phyloP scores from a whole-genome alignment of 1,140 invertebrate species.

The Calycopis cecrops region DNA sequence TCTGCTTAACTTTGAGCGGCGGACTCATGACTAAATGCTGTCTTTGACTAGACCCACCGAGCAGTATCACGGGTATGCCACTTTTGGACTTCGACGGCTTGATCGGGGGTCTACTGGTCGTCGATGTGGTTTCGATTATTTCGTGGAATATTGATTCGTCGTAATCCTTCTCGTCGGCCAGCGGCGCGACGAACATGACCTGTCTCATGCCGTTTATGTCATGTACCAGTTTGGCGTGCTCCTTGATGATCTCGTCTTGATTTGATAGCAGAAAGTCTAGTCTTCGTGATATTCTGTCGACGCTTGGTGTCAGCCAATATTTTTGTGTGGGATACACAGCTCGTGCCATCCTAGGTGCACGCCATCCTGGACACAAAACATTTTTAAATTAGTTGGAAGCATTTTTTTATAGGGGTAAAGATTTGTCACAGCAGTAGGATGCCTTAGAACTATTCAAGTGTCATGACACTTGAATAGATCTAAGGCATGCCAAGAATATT shows the following conservation, averaged over 20 bases:
- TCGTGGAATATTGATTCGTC: conserved; percentile 61
- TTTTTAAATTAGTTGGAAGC: neutral
- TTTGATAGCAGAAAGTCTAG: conserved; percentile 37
- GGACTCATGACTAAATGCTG: conserved; percentile 34
- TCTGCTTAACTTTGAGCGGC: conserved; percentile 37
- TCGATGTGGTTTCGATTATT: conserved; percentile 50
- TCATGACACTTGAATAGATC: neutral
- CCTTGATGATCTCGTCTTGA: conserved; percentile 54
- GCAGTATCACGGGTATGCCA: conserved; percentile 42
- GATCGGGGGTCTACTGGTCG: conserved; percentile 24
- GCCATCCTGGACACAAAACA: conserved; percentile 21
- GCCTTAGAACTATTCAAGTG: neutral
- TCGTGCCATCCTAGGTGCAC: conserved; percentile 18
- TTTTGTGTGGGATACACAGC: conserved; percentile 20
- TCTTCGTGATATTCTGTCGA: conserved; percentile 27
- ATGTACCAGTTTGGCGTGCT: conserved; percentile 62
- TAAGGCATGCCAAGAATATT: too few species aligned
- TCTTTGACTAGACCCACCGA: conserved; percentile 47
- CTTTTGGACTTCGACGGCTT: conserved; percentile 26
- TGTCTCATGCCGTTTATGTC: conserved; percentile 61
- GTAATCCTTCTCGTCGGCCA: conserved; percentile 51
- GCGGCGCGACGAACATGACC: conserved; percentile 43
- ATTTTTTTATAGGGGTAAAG: neutral
- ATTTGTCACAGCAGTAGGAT: neutral
- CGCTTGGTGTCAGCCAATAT: conserved; percentile 15